Percentiles rank a stretch among this genome's conserved stretches.
These are phyloP conservation scores for Drosophila prolongata DNA, from an alignment of 2,888 invertebrate genomes.

Conservation along the genomic window DNA sequence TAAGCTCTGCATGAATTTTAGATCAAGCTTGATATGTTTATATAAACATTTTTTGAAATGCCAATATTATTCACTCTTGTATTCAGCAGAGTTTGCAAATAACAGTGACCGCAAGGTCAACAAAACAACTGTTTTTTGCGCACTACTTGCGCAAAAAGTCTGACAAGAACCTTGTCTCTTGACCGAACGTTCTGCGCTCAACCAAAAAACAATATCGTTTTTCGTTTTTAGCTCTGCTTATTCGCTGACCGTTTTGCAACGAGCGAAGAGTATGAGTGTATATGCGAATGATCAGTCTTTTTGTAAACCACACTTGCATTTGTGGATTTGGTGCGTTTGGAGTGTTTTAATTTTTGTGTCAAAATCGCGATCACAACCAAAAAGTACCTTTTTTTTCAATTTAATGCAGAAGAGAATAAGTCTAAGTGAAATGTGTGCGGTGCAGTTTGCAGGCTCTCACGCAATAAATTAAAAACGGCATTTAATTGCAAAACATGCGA, in stretches of 20 bases:
- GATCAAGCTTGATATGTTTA: too few relatives aligned
- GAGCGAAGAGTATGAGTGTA: not conserved
- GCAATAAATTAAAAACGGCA: not conserved
- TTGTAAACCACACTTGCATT: not conserved
- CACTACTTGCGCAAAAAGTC: too few relatives aligned
- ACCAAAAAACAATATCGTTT: not conserved
- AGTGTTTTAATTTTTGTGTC: not conserved
- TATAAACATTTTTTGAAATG: too few relatives aligned
- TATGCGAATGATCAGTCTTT: not conserved
- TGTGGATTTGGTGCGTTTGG: conserved; percentile 5
- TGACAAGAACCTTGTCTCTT: too few relatives aligned
- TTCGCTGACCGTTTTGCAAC: not conserved
- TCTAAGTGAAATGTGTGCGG: conserved; percentile 10
- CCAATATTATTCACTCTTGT: too few relatives aligned
- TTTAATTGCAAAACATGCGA: conserved; percentile 4
- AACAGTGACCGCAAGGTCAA: too few relatives aligned
- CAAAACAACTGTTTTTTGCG: too few relatives aligned
- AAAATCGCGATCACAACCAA: conserved; percentile 2
- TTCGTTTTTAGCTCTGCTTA: not conserved
- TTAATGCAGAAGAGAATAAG: conserved; percentile 9
- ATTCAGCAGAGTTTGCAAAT: too few relatives aligned
- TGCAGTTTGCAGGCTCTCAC: not conserved
- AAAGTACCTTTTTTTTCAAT: not conserved
- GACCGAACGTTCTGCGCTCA: not conserved
- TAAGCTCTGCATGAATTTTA: too few relatives aligned